Evolutionary conservation across 1,140 invertebrate genomes (phyloP).

Genomic region (Leptopilina clavipes): DNA sequence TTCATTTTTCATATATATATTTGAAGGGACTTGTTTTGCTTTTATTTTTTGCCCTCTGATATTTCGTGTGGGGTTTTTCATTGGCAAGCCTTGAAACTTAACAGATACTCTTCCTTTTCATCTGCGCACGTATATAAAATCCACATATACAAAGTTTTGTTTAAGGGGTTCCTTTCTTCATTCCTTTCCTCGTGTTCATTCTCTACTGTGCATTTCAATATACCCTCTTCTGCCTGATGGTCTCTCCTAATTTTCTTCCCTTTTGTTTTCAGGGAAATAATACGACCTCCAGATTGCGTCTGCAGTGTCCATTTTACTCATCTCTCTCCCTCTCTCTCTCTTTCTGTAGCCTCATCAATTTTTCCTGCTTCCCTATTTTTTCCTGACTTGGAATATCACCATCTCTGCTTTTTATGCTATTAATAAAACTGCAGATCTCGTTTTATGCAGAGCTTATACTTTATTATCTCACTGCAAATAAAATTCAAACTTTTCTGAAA

Average conservation of each 20-base stretch:
- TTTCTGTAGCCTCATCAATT: slow-evolving; percentile 14
- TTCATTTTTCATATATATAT: not conserved
- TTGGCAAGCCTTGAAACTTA: not conserved
- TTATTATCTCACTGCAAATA: not conserved
- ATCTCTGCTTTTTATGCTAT: not conserved
- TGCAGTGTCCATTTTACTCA: slow-evolving; percentile 16
- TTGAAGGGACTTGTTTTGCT: not conserved
- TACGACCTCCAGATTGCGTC: slow-evolving; percentile 7
- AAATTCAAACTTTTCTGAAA: not conserved
- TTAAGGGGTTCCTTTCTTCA: slow-evolving; percentile 1
- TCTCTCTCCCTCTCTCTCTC: too few species aligned
- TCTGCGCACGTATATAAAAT: not conserved
- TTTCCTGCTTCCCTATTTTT: slow-evolving; percentile 2
- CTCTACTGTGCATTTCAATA: slow-evolving; percentile 20
- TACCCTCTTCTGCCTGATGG: not conserved
- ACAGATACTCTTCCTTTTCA: not conserved
- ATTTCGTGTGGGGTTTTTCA: not conserved
- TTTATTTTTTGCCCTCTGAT: not conserved
- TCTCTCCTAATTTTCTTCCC: slow-evolving; percentile 23
- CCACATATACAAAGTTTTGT: slow-evolving; percentile 10
- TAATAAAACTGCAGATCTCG: not conserved
- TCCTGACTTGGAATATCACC: not conserved
- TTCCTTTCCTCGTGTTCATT: slow-evolving; percentile 18
- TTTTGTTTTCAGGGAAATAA: slow-evolving; percentile 10
- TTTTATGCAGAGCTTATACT: not conserved